Evolutionary conservation across 2,888 invertebrate genomes (phyloP).

Genomic region (Acanthococcus lagerstroemiae): DNA sequence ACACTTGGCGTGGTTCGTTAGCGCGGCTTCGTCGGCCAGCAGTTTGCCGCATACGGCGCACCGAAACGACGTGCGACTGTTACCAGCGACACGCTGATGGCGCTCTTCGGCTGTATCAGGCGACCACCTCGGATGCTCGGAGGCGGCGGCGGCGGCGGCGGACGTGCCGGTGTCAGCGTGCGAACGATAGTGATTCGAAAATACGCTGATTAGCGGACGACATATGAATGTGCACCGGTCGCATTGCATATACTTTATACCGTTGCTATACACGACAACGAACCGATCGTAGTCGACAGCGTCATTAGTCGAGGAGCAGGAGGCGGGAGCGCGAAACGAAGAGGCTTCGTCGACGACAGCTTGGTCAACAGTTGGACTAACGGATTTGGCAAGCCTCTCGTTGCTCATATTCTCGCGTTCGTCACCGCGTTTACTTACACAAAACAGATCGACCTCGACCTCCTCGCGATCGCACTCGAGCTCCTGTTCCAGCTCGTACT

Average conservation of each 20-base stretch:
- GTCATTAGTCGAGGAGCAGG: not conserved
- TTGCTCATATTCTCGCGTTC: too few relatives aligned
- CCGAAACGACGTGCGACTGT: not conserved
- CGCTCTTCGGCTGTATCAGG: not conserved
- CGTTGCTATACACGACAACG: constrained; percentile 5
- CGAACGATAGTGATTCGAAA: not conserved
- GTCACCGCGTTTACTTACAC: too few relatives aligned
- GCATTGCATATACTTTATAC: constrained; percentile 19
- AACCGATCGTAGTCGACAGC: constrained; percentile 4
- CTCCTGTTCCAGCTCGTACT: too few relatives aligned
- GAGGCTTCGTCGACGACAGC: too few relatives aligned
- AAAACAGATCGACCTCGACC: too few relatives aligned
- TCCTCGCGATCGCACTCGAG: too few relatives aligned
- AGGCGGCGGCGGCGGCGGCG: not conserved
- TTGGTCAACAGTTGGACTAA: too few relatives aligned
- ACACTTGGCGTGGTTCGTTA: not conserved
- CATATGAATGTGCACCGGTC: constrained; percentile 18
- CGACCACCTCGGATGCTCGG: not conserved
- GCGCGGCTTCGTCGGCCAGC: not conserved
- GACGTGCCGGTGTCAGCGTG: not conserved
- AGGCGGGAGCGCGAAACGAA: too few relatives aligned
- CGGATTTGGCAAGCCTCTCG: too few relatives aligned
- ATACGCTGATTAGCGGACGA: constrained; percentile 6
- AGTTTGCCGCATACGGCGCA: not conserved
- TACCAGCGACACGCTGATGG: not conserved